Percentiles rank a stretch among this genome's conserved stretches.
phyloP scores from a whole-genome alignment of 2,888 invertebrate genomes.

The Hemithea aestivaria region DNA sequence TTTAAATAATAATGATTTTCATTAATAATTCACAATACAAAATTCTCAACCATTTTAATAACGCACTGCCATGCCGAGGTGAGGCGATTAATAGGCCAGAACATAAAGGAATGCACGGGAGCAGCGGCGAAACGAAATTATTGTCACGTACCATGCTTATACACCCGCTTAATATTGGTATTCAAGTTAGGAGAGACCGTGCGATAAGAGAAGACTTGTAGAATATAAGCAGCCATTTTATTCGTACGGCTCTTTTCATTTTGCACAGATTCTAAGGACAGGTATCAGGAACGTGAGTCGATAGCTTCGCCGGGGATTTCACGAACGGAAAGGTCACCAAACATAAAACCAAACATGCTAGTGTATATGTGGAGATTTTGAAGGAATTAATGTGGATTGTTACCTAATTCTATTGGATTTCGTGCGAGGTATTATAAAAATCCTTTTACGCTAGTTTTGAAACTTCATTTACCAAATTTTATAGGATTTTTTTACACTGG shows the following conservation, averaged over 20 bases:
- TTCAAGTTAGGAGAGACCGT: conserved; percentile 25
- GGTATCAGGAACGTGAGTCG: conserved; percentile 46
- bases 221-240: too few relatives aligned
- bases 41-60: conserved; percentile 10
- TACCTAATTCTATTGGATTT: too few relatives aligned
- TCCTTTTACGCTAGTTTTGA: too few relatives aligned
- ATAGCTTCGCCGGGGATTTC: conserved; percentile 38
- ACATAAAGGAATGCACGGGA: conserved; percentile 16
- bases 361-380: conserved; percentile 22
- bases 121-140: conserved; percentile 21
- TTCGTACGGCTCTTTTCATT: too few relatives aligned
- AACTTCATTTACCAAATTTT: too few relatives aligned
- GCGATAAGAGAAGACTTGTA: too few relatives aligned
- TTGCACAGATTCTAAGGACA: too few relatives aligned
- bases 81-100: conserved; percentile 9
- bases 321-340: conserved; percentile 29
- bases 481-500: too few relatives aligned
- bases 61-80: conserved; percentile 8
- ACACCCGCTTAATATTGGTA: conserved; percentile 22
- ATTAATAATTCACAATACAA: not conserved
- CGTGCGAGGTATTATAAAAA: too few relatives aligned
- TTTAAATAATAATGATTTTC: not conserved
- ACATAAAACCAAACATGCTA: conserved; percentile 39
- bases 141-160: conserved; percentile 22
- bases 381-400: conserved; percentile 30